Base-by-base conservation (phyloP, 2,113 vertebrate species). In the Petromus typicus region DNA sequence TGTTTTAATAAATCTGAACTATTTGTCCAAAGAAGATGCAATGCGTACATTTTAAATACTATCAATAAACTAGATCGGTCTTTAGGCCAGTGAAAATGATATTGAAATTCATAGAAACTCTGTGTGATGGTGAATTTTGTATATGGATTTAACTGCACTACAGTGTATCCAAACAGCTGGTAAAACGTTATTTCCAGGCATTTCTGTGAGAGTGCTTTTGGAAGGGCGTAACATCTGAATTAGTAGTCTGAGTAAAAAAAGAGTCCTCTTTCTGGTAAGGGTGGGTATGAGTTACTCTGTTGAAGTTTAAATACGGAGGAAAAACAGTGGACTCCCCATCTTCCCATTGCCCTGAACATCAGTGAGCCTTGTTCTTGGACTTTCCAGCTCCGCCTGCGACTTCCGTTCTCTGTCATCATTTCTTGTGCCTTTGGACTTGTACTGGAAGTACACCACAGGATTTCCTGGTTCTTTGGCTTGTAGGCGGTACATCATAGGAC, bases 31-130 rank as follows among this genome's bases (percentile, higher is more conserved):
- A 61, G 18, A 84, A n/a, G 11, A 56, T 67, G 22, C 13, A 54
- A 20, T 59, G 82, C 13, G 67, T 54, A 23, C 69, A 48, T 82
- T 89, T 92, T 92, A 76, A 86, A 86, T 82, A 86, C 63, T 69
- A 23, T 40, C 43, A 51, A 67, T 17, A 91, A 75, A 75, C 57
- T 23, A 13, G 45, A 13, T 69, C 73, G 71, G 5, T 76, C 89
- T 92, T 92, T 18, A 86, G 20, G 25, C 61, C 11, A 76, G 56
- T 64, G 56, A 45, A 73, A 79, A 64, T 59, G 10, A 4, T 83
- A 16, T 34, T 56, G 25, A 30, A 83, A 83, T 9, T 56, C 16
- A 54, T 83, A 67, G 81, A 90, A 87, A 79, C 18, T 86, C 45
- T 54, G 7, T 32, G 73, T 37, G 59, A 66, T 22, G 10, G 43